Conservation (phyloP, 1,140 invertebrate genomes). For the Drosophila busckii region DNA sequence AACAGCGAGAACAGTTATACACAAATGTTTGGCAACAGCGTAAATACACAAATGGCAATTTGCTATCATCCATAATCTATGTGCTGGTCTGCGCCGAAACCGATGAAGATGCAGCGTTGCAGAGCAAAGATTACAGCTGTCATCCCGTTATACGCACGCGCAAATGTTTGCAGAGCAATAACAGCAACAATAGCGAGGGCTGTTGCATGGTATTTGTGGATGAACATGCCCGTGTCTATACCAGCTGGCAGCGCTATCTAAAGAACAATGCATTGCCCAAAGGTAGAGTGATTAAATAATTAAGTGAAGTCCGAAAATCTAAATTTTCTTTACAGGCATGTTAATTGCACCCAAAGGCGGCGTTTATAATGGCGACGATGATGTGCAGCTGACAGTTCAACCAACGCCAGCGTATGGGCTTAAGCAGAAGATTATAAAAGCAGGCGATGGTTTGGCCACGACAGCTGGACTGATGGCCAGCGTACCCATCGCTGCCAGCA, state of each 20-base stretch:
- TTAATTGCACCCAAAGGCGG: constrained; percentile 57
- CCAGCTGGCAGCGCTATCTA: constrained; percentile 57
- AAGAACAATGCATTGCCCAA: constrained; percentile 50
- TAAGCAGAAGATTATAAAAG: constrained; percentile 31
- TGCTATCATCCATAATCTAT: constrained; percentile 66
- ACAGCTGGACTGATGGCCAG: constrained; percentile 49
- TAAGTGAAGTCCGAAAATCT: too few relatives aligned
- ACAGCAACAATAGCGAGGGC: constrained; percentile 42
- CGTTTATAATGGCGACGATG: constrained; percentile 40
- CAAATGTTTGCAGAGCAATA: constrained; percentile 36
- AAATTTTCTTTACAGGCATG: too few relatives aligned
- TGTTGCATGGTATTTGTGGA: constrained; percentile 74
- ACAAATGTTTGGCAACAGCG: constrained; percentile 63
- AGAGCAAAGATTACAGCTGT: constrained; percentile 48
- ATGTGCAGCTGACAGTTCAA: constrained; percentile 32
- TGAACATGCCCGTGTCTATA: constrained; percentile 59
- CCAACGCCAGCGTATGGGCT: constrained; percentile 29
- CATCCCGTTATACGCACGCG: constrained; percentile 68
- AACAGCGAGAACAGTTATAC: constrained; percentile 44
- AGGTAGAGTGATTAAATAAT: constrained; percentile 63
- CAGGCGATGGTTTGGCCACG: constrained; percentile 43
- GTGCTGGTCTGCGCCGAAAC: constrained; percentile 55
- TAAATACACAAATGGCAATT: constrained; percentile 53
- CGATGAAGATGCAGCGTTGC: constrained; percentile 35
- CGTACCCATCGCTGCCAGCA: constrained; percentile 46